Evolutionary conservation across 2,888 invertebrate species (phyloP), one percentile per base, ranked within the genome.

Genomic region (Argynnis bischoffii): DNA sequence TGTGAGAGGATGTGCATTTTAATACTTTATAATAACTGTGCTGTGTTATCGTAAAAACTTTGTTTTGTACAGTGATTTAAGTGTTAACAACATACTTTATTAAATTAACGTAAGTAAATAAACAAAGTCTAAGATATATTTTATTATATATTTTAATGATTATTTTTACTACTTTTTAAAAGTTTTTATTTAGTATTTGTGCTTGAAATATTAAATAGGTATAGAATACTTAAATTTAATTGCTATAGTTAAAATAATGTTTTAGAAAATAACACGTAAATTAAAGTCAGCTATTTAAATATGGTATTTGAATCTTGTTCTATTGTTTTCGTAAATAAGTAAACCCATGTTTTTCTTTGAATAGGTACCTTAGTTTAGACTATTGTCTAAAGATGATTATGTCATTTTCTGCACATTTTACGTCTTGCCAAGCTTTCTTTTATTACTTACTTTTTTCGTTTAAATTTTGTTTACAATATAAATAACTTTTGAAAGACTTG

Each of bases 241-340:
- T 8, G 11, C 11, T 41, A 41, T 8, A 41, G 2, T 41, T 41
- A 3, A 41, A 41, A 41, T 41, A 8, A 11, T 41, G 11, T 8
- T 41, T 41, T 11, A 41, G 35, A 41, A 8, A 41, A 11, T 11
- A 2, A 11, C 8, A 41, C 35, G 35, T 11, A 35, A 8, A 26
- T 3, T 26, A 26, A 0, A 26, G 26, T 3, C 26, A 4, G 5
- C 26, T 11, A 11, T 41, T 35, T 41, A 53, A 41, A 35, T 21
- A 61, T 61, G 8, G 5, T 0, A 11, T 41, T 8, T 8, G 8
- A 35, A 41, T 53, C 51, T 15, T 41, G 51, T 61, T 61, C 18
- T 51, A 61, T 51, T 61, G 61, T 61, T 53, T 61, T 61, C 50
- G 41, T 51, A 16, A 50, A 50, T 16, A 50, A 61, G 18, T 50